Evolutionary conservation across 1,140 invertebrate species (phyloP), one percentile per base, ranked within the genome.

Genomic region (Heliothis virescens): DNA sequence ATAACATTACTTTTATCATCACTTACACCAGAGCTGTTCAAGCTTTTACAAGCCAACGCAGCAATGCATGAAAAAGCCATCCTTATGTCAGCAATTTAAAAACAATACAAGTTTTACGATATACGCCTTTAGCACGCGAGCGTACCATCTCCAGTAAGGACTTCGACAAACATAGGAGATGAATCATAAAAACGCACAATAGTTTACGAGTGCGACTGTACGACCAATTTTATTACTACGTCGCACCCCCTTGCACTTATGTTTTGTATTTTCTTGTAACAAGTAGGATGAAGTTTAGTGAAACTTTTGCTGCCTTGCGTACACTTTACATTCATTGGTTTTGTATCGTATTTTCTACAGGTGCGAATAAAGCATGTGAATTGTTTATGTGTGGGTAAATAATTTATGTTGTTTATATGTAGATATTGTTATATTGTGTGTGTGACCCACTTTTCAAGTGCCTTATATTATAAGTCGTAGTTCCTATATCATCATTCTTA

Each of bases 151-250:
- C 78, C 74, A 53, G 59, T 53, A 85, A 91, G 90, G 87, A 88
- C 84, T 83, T 86, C 80, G 48, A 84, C 87, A 90, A 92, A 92
- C 90, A 91, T 71, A 82, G 77, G 79, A 90, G 88, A 94, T 94
- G 91, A 94, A 91, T 92, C 92, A 94, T 94, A 94, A 94, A 89
- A 92, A 89, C 83, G 85, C 86, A 88, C 91, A 89, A 92, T 94
- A 92, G 86, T 94, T 92, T 92, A 92, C 88, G 91, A 92, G 85
- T 88, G 85, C 88, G 69, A 82, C 82, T 82, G 85, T 88, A 86
- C 88, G 69, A 82, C 82, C 82, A 87, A 85, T 89, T 94, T 93
- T 93, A 93, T 87, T 86, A 60, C 82, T 62, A 83, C 82, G 80
- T 80, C 85, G 50, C 60, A 69, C 74, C 60, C 79, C 47, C 69